Conservation (phyloP, 2,113 vertebrate genomes). For the Chelonoidis abingdonii region DNA sequence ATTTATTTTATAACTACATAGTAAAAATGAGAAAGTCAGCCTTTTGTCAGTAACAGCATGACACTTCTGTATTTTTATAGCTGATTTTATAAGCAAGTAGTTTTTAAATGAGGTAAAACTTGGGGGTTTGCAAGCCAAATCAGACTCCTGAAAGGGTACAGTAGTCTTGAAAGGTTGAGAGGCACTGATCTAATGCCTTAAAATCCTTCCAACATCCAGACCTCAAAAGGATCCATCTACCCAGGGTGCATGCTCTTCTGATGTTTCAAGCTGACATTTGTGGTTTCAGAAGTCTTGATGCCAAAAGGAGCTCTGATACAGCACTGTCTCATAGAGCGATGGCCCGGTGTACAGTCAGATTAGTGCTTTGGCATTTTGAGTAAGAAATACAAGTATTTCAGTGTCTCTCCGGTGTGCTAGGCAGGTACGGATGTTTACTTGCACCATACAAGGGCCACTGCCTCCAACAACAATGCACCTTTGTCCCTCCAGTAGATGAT, state of each 20-base stretch:
- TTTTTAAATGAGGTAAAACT: no score
- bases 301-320: not conserved
- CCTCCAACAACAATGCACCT: not conserved
- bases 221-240: not conserved
- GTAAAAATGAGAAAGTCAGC: no score
- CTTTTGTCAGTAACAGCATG: no score
- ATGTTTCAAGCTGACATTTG: not conserved
- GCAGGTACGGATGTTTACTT: not conserved
- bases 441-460: not conserved
- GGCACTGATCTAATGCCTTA: not conserved
- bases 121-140: no score
- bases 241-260: not conserved
- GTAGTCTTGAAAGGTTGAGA: no score
- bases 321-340: not conserved
- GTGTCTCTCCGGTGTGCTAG: not conserved
- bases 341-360: not conserved
- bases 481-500: not conserved
- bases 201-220: not conserved
- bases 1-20: no score
- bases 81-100: no score
- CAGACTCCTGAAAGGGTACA: no score
- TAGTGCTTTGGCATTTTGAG: not conserved
- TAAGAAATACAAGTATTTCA: not conserved
- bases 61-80: no score
- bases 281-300: not conserved